Conservation (phyloP, 2,797 vertebrate species). For the Lates japonicus region DNA sequence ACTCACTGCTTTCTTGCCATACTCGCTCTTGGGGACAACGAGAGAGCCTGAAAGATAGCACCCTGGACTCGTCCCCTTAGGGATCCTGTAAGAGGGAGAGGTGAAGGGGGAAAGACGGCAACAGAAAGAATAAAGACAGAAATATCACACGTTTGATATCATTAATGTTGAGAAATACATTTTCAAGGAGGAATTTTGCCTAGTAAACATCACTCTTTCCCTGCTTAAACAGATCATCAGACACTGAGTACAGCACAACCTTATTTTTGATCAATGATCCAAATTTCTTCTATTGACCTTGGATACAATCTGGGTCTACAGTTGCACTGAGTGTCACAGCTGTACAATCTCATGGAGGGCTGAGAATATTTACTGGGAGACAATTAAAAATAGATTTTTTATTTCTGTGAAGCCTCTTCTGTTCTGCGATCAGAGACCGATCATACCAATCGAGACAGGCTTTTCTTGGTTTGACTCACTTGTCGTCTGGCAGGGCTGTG, state of each 20-base stretch:
- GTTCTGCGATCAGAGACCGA: slow-evolving; percentile 4
- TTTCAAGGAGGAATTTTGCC: neutral
- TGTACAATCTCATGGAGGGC: neutral
- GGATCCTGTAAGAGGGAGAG: slow-evolving; percentile 86
- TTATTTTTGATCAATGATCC: neutral
- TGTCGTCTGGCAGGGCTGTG: slow-evolving; percentile 95
- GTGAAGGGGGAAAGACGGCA: neutral
- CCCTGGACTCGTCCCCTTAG: slow-evolving; percentile 96
- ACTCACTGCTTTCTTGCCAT: slow-evolving; percentile 99
- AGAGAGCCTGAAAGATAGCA: slow-evolving; percentile 96
- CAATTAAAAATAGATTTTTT: neutral
- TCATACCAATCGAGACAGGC: neutral
- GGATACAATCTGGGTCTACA: no score
- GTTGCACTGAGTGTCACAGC: no score
- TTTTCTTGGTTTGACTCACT: slow-evolving; percentile 87
- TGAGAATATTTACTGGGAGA: neutral
- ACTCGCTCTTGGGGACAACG: slow-evolving; percentile 95
- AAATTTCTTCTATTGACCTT: neutral
- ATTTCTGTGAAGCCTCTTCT: neutral
- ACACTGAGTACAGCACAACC: neutral
- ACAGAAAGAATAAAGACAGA: slow-evolving; percentile 7
- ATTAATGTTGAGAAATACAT: neutral
- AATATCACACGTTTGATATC: neutral
- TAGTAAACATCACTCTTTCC: neutral
- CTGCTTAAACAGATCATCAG: neutral